phyloP scores from a whole-genome alignment of 2,888 invertebrate genomes.

The Pristionchus exspectatus region DNA sequence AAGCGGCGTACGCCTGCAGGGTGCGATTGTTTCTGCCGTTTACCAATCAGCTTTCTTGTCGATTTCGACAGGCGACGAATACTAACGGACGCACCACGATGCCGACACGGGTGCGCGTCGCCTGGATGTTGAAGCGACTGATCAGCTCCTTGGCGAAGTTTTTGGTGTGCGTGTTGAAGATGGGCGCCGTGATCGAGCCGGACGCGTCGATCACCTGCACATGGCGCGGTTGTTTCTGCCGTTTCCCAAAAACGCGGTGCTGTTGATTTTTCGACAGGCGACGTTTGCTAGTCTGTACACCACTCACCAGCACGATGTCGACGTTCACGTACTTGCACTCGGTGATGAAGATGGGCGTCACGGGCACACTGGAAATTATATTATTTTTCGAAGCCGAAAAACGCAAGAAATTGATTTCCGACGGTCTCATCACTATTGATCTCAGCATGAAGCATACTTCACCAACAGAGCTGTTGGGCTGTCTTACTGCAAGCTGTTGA shows the following conservation, averaged over 20 bases:
- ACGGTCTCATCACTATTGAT: too few species aligned
- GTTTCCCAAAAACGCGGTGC: not conserved
- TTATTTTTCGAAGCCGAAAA: not conserved
- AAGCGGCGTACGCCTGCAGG: slow-evolving; percentile 42
- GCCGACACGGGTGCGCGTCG: slow-evolving; percentile 29
- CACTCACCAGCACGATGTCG: slow-evolving; percentile 48
- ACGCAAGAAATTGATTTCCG: not conserved
- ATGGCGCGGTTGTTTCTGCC: not conserved
- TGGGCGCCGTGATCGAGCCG: slow-evolving; percentile 43
- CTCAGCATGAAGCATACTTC: too few species aligned
- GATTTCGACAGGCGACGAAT: not conserved
- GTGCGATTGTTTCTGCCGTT: not conserved
- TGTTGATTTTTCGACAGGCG: slow-evolving; percentile 22
- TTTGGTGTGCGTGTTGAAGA: slow-evolving; percentile 54
- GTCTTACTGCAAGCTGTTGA: too few species aligned
- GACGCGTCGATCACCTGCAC: slow-evolving; percentile 49
- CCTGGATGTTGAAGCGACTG: not conserved
- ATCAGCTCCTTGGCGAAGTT: slow-evolving; percentile 52
- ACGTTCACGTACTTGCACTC: slow-evolving; percentile 52
- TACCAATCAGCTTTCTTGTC: not conserved
- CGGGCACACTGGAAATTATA: not conserved
- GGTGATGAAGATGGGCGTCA: slow-evolving; percentile 21
- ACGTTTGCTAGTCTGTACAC: not conserved
- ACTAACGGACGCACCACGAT: slow-evolving; percentile 32
- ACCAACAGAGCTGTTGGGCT: too few species aligned